Conservation (phyloP, 2,888 invertebrate species). For the Cataglyphis livida region DNA sequence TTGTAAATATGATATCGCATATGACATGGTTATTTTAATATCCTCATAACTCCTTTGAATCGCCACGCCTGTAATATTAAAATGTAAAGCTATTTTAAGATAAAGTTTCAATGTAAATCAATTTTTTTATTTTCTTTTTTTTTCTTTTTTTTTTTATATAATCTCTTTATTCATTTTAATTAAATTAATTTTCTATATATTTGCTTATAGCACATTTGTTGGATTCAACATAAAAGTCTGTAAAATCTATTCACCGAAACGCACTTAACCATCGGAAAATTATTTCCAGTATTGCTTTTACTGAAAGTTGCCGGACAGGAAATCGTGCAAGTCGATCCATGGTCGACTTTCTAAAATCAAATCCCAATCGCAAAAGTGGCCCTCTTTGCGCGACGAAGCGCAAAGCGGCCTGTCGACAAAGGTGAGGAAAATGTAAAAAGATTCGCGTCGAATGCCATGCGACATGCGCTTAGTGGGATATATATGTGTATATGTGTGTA, state of each 20-base stretch:
- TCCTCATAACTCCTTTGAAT: not conserved
- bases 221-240: not conserved
- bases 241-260: conserved; percentile 54
- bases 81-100: not conserved
- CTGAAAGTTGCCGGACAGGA: conserved; percentile 62
- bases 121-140: not conserved
- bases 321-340: conserved; percentile 40
- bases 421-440: conserved; percentile 20
- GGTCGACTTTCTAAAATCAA: conserved; percentile 62
- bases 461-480: not conserved
- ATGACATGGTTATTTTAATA: conserved; percentile 32
- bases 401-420: conserved; percentile 45
- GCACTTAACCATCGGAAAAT: conserved; percentile 62
- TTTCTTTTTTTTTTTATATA: not conserved
- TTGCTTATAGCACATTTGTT: not conserved
- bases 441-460: conserved; percentile 30
- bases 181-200: not conserved
- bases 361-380: conserved; percentile 72
- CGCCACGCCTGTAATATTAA: not conserved
- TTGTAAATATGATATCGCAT: conserved; percentile 34
- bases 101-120: not conserved
- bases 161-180: not conserved
- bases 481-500: not conserved
- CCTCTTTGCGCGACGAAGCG: conserved; percentile 52
- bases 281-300: conserved; percentile 68